Evolutionary conservation across 2,797 vertebrate genomes (phyloP).

Genomic region (Ambastaia sidthimunki): DNA sequence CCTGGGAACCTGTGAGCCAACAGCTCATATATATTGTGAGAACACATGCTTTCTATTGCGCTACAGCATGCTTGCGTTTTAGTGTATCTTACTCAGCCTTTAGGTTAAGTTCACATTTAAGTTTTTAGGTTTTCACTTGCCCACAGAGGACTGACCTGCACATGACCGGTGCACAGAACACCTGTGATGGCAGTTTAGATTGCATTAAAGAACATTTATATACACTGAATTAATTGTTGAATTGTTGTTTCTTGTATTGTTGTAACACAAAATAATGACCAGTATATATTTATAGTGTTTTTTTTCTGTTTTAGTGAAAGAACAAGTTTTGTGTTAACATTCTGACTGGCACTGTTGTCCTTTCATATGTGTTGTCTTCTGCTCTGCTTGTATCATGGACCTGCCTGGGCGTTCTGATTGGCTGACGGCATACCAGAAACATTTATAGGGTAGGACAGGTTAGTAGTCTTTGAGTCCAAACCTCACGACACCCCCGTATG

Average conservation of each 20-base stretch:
- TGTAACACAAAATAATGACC: background rate
- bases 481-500: slow-evolving; percentile 41
- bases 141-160: background rate
- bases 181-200: background rate
- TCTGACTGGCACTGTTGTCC: too few relatives aligned
- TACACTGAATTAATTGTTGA: background rate
- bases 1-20: background rate
- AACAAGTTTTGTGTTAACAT: too few relatives aligned
- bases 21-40: background rate
- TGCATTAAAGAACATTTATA: background rate
- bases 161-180: background rate
- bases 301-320: slow-evolving; percentile 15
- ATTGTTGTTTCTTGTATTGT: background rate
- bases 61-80: background rate
- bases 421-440: slow-evolving; percentile 36
- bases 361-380: background rate
- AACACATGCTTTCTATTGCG: background rate
- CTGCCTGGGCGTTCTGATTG: slow-evolving; percentile 37
- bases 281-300: background rate
- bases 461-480: slow-evolving; percentile 21
- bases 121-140: too few relatives aligned
- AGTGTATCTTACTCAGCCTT: background rate
- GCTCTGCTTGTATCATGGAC: background rate
- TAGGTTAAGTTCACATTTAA: slow-evolving; percentile 23
- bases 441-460: slow-evolving; percentile 36